These are phyloP conservation scores for Protosalanx chinensis DNA, from an alignment of 2,797 vertebrate species.

Conservation along the genomic window DNA sequence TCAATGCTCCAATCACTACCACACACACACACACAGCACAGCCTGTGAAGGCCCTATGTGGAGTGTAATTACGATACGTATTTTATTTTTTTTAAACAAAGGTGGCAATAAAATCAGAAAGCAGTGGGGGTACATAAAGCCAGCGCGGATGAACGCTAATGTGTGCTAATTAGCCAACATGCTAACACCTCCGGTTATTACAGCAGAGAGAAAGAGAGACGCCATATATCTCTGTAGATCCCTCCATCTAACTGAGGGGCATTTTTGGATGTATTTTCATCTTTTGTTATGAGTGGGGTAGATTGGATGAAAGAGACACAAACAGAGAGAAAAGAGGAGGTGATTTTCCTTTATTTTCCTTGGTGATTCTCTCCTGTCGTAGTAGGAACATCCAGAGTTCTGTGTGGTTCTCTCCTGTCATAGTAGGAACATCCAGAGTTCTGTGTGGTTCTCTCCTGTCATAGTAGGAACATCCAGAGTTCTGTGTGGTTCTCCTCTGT, in stretches of 20 bases:
- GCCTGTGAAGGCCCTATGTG: constrained; percentile 7
- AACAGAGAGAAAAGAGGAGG: too few relatives aligned
- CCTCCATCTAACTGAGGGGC: neutral
- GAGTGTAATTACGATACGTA: constrained; percentile 43
- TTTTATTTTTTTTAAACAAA: constrained; percentile 50
- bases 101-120: constrained; percentile 47
- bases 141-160: constrained; percentile 47
- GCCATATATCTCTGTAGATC: neutral
- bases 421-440: too few relatives aligned
- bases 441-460: too few relatives aligned
- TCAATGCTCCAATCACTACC: neutral
- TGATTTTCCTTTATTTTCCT: too few relatives aligned
- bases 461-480: too few relatives aligned
- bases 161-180: constrained; percentile 50
- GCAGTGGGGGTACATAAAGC: constrained; percentile 38
- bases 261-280: too few relatives aligned
- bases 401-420: too few relatives aligned
- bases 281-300: too few relatives aligned
- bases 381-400: too few relatives aligned
- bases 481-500: too few relatives aligned
- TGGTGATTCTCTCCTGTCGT: too few relatives aligned
- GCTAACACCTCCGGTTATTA: constrained; percentile 41
- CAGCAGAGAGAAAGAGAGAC: constrained; percentile 45
- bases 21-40: constrained; percentile 10
- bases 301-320: too few relatives aligned